Evolutionary conservation across 2,113 vertebrate genomes (phyloP).

Genomic region (Megalops atlanticus): DNA sequence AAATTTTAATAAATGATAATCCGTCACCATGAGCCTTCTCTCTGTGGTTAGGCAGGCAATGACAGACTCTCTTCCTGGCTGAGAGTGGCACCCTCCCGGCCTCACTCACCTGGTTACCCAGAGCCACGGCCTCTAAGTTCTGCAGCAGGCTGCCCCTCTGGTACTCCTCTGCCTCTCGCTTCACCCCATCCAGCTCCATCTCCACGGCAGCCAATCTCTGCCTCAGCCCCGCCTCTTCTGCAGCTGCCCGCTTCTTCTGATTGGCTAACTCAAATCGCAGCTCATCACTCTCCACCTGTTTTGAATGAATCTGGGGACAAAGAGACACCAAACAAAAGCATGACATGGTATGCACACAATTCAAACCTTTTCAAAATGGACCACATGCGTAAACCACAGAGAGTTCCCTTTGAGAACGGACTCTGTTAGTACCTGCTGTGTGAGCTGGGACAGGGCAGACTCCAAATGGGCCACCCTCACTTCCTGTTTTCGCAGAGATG

Average conservation of each 20-base stretch:
- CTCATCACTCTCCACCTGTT: constrained; percentile 47
- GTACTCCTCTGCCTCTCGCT: constrained; percentile 48
- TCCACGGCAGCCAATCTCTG: constrained; percentile 55
- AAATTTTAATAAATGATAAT: not conserved
- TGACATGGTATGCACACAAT: not conserved
- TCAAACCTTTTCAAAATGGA: not conserved
- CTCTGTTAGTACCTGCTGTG: constrained; percentile 67
- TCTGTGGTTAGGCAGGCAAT: not conserved
- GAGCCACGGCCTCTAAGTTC: constrained; percentile 41
- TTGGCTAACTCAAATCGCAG: constrained; percentile 49
- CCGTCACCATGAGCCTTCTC: not conserved
- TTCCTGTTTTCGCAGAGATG: constrained; percentile 51
- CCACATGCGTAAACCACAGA: not conserved
- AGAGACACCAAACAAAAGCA: not conserved
- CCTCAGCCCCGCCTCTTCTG: constrained; percentile 57
- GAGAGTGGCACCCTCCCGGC: not conserved
- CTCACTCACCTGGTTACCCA: constrained; percentile 57
- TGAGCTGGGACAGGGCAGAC: constrained; percentile 48
- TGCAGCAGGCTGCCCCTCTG: constrained; percentile 39
- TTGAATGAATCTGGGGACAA: constrained; percentile 50
- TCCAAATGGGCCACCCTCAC: constrained; percentile 53
- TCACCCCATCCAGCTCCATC: constrained; percentile 46
- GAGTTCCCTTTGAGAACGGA: not conserved
- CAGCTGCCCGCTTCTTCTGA: constrained; percentile 50
- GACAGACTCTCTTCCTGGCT: not conserved